These are phyloP conservation scores for Limnephilus lunatus DNA, from an alignment of 2,888 invertebrate genomes.

Conservation along the genomic window DNA sequence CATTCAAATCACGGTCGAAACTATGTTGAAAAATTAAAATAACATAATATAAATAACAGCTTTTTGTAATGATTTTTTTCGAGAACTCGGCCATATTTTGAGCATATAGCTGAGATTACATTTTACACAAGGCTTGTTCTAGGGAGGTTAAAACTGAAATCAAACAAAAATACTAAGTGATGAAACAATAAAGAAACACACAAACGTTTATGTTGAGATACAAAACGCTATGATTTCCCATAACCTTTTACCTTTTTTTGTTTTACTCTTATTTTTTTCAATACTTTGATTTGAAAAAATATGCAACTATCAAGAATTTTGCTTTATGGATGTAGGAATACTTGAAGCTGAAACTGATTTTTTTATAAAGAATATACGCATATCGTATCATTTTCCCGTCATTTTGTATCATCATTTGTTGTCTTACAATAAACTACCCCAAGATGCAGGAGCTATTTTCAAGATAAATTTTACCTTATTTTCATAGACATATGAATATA, in stretches of 20 bases:
- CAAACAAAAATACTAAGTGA: too few relatives aligned
- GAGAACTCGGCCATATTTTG: neutral
- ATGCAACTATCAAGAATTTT: too few relatives aligned
- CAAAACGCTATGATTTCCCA: neutral
- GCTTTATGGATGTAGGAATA: too few relatives aligned
- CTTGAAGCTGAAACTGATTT: neutral
- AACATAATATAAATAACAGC: too few relatives aligned
- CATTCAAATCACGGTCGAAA: too few relatives aligned
- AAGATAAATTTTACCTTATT: too few relatives aligned
- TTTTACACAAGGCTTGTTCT: neutral
- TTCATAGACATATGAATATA: too few relatives aligned
- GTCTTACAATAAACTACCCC: neutral
- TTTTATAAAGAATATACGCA: neutral
- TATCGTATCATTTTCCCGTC: neutral
- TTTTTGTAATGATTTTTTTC: neutral
- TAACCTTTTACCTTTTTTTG: neutral
- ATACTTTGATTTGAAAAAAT: too few relatives aligned
- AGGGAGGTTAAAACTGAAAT: too few relatives aligned
- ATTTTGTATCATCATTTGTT: neutral
- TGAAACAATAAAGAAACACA: too few relatives aligned
- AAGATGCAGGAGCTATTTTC: neutral
- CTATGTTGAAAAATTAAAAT: too few relatives aligned
- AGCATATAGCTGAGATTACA: neutral
- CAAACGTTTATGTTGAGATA: too few relatives aligned
- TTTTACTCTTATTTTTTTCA: neutral